Base-by-base conservation (phyloP, 2,113 vertebrate genomes). In the Oryzias curvinotus region DNA sequence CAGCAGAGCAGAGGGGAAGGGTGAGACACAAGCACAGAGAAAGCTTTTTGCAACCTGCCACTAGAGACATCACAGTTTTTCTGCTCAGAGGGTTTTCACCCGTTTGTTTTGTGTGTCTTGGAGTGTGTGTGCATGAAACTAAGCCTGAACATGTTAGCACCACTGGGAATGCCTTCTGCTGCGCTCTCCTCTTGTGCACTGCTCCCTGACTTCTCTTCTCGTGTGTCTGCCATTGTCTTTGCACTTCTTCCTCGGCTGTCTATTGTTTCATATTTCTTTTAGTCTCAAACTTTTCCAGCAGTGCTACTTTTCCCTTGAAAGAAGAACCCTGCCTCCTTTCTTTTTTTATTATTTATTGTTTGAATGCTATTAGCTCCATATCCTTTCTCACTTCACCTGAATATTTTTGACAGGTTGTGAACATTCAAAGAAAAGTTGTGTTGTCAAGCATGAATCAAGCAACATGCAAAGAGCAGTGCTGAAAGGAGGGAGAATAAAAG, bases 1-100 rank as follows among this genome's bases (percentile, higher is more conserved):
- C 48, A 45, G 54, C 1, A 16, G 48, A 48, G 64, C 57, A 58
- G 42, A 19, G 51, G 42, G 61, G 19, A n/a, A 68, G 56, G 59
- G 68, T 44, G 81, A 75, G 63, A 70, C 56, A 8, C 47, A 60
- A 55, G 64, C 53, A 18, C 53, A 36, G 52, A 72, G 57, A 85
- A 90, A 85, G 90, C 89, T 91, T 90, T 92, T 92, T 85, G 78
- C 89, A 82, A 81, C 82, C 84, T 88, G 82, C 84, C 88, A 88
- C 81, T 68, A 65, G 80, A 85, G 84, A 87, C 84, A 75, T 90
- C 84, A 83, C 82, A 89, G 82, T 87, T 90, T 86, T 83, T 83
- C 78, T 87, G 71, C 85, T 87, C 78, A 64, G 57, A 75, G 74
- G 51, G 76, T 82, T 84, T 81, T 75, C 77, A 80, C 88, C 84